phyloP scores from a whole-genome alignment of 2,797 vertebrate species.

The Corythornis leucogaster region DNA sequence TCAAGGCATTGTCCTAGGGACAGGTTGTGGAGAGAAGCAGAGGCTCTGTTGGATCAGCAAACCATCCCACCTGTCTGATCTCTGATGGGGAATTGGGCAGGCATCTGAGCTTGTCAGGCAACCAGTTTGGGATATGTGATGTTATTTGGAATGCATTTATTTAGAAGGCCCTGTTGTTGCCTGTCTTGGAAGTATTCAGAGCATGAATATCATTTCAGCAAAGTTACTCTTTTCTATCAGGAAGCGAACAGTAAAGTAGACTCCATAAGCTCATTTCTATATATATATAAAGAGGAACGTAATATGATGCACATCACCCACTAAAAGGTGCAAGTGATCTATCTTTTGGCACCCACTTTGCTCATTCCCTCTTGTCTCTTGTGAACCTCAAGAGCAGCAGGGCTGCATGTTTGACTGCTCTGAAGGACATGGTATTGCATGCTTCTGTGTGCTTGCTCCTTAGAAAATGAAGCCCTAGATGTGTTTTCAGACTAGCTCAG shows the following conservation, averaged over 20 bases:
- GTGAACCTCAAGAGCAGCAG: rapidly evolving
- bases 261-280: rapidly evolving
- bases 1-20: not conserved
- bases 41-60: not conserved
- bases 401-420: not conserved
- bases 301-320: not conserved
- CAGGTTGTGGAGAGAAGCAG: not conserved
- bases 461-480: not conserved
- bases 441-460: not conserved
- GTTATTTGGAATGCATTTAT: not conserved
- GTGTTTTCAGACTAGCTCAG: not conserved
- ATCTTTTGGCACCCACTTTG: not conserved
- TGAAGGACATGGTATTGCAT: rapidly evolving
- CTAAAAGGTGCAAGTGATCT: not conserved
- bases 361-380: not conserved
- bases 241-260: not conserved
- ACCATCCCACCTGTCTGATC: not conserved
- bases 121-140: not conserved
- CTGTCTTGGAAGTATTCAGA: not conserved
- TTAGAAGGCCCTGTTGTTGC: not conserved
- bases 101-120: not conserved
- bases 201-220: no score
- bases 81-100: not conserved
- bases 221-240: not conserved
- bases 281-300: not conserved